Base-by-base conservation (phyloP, 2,113 vertebrate genomes). In the Tylochromis polylepis region DNA sequence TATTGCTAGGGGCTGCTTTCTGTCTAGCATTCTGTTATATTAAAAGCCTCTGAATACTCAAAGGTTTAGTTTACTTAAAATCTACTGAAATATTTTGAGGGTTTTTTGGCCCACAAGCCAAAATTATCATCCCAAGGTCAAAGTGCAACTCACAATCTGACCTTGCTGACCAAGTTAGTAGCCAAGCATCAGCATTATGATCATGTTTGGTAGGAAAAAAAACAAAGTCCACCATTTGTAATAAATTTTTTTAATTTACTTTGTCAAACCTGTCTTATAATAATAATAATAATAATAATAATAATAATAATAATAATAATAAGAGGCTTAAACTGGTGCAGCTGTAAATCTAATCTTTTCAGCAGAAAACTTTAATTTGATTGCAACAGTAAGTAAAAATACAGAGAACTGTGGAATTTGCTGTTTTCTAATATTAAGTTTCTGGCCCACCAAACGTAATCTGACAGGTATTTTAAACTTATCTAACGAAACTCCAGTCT, bases 321-420 rank as follows among this genome's bases (percentile, higher is more conserved):
- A 57, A 16, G 15, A 77, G 51, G 51, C 36, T 79, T 90, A 81
- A 89, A 85, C 27, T 53, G 81, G 11, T 5, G 79, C 36, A 53
- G 89, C 80, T 62, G 59, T 88, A 88, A 91, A 90, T 70, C 62
- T 86, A 82, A 81, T 14, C 51, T 20, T 5, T 56, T 83, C 82
- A 20, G 82, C 57, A 79, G 34, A 87, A 80, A 85, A 81, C 57
- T 18, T 87, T 67, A 2, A 46, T 84, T 91, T 87, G 27, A 81
- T 65, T 55, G 36, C 72, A 88, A 70, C 43, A 55, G 53, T 62
- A 86, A 88, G 31, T 85, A 65, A 79, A 70, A 83, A 80, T 4
- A 6, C 55, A 24, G 5, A 82, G 77, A 79, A 31, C 27, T 53
- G 49, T 36, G 43, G 27, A 79, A 60, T 80, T 55, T 80, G 75